Evolutionary conservation across 2,113 vertebrate genomes (phyloP), one percentile per base, ranked within the genome.

Genomic region (Gadus macrocephalus): DNA sequence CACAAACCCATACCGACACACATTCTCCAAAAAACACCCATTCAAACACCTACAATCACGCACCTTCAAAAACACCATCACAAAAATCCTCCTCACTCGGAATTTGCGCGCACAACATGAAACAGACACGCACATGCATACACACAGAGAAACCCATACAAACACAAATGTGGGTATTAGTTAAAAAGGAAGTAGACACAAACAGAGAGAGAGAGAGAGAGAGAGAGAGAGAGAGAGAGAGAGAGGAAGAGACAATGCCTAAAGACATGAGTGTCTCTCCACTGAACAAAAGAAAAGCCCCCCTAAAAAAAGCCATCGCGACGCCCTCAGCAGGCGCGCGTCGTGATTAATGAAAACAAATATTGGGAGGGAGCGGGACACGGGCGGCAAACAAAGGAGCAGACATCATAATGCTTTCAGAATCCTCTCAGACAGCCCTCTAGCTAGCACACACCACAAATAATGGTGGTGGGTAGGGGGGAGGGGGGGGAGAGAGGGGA

Each of bases 271-370:
- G 82, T 83, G 79, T 72, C 15, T 73, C 75, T 8, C 42, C 8
- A 72, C 38, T 72, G 90, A 93, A 93, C 87, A 95, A 93, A 94
- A 91, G 91, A 58, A 90, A 85, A 78, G 84, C 69, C 76, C 22
- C 31, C 38, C 38, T 87, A 89, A 89, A 86, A 92, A 93, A 93
- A 91, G 92, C 90, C 92, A 93, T 93, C 89, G 93, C 93, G 92
- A 94, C 91, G 91, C 91, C 89, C 88, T 84, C 91, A 92, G 90
- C 92, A 92, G 91, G 88, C 90, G 85, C 92, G 92, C 92, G 93
- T 92, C 92, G 92, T 91, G 93, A 94, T 94, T 93, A 93, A 94
- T 95, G 92, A 94, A 94, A 94, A 94, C 91, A 93, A 94, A 95
- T 91, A 90, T 87, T 86, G 83, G 77, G 86, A 84, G 81, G 80